phyloP scores from a whole-genome alignment of 2,113 vertebrate genomes.

The Stictonetta naevosa region DNA sequence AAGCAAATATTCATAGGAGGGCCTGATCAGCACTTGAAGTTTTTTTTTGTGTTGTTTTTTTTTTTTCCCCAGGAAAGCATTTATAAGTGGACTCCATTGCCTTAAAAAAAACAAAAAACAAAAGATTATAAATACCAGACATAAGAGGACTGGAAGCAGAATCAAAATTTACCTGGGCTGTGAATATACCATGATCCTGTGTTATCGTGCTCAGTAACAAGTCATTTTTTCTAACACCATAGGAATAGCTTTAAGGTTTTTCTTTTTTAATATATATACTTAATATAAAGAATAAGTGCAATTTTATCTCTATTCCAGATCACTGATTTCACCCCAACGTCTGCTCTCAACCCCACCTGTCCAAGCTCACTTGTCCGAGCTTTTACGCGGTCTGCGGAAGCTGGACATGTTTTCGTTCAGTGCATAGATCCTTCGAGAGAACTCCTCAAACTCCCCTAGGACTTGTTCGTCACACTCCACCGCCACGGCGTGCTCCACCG shows the following conservation, averaged over 20 bases:
- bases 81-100: constrained; percentile 23
- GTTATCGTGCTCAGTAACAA: constrained; percentile 10
- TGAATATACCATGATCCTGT: constrained; percentile 42
- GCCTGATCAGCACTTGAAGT: constrained; percentile 33
- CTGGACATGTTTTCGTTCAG: constrained; percentile 94
- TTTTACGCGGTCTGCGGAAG: constrained; percentile 92
- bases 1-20: constrained; percentile 41
- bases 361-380: constrained; percentile 89
- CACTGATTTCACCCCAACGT: neutral
- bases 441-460: constrained; percentile 96
- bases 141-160: constrained; percentile 47
- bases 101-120: neutral
- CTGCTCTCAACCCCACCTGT: neutral
- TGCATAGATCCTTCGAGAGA: constrained; percentile 96
- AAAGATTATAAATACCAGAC: constrained; percentile 50
- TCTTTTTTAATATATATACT: constrained; percentile 65
- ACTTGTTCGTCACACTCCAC: constrained; percentile 98
- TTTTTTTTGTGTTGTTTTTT: no score
- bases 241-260: constrained; percentile 66
- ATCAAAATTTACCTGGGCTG: constrained; percentile 55
- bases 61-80: constrained; percentile 48
- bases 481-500: constrained; percentile 92
- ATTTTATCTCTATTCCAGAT: constrained; percentile 60
- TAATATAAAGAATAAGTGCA: constrained; percentile 88
- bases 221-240: constrained; percentile 51